Conservation (phyloP, 2,113 vertebrate species). For the Rhinolophus ferrumequinum region DNA sequence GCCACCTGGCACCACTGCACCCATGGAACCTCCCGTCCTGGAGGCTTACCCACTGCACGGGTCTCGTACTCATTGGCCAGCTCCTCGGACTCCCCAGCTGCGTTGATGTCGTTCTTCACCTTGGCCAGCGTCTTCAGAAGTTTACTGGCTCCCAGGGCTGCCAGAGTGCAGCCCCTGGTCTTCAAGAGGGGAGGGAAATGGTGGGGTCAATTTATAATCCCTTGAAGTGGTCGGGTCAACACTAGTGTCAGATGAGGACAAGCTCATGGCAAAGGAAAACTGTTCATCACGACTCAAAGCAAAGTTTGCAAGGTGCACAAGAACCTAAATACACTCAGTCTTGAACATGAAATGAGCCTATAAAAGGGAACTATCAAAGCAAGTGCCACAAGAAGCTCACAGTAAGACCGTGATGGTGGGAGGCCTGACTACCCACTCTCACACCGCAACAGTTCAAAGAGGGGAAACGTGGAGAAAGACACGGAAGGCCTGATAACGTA, state of each 20-base stretch:
- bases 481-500: fast-evolving
- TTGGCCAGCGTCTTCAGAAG: constrained; percentile 94
- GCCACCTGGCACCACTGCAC: fast-evolving
- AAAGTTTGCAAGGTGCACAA: not conserved
- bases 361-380: not conserved
- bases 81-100: constrained; percentile 89
- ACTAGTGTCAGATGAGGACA: not conserved
- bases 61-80: constrained; percentile 94
- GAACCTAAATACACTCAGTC: not conserved
- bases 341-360: not conserved
- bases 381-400: not conserved
- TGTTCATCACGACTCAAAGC: not conserved
- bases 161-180: constrained; percentile 92
- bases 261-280: not conserved
- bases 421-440: not conserved
- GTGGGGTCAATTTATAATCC: not conserved
- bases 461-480: not conserved
- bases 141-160: constrained; percentile 95
- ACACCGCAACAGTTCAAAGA: fast-evolving
- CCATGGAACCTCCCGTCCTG: fast-evolving
- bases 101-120: constrained; percentile 92
- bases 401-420: fast-evolving
- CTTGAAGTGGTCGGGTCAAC: not conserved
- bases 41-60: constrained; percentile 92
- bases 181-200: constrained; percentile 45